A percentile compares a stretch with the other conserved stretches of the same genome.
These are phyloP conservation scores for Fregata magnificens DNA, from an alignment of 2,113 vertebrate genomes.

Conservation along the genomic window DNA sequence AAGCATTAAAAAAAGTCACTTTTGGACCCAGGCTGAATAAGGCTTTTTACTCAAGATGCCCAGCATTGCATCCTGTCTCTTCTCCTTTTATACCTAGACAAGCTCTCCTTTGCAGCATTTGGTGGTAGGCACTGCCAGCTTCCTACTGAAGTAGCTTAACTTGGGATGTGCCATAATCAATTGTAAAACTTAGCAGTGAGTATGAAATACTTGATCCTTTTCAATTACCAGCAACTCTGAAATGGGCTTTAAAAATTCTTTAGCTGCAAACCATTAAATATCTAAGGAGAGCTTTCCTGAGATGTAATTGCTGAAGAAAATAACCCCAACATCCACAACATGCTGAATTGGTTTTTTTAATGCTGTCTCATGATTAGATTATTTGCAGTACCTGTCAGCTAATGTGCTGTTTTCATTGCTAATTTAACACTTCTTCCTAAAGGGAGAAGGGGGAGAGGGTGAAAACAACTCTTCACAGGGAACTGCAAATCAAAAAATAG, in stretches of 20 bases:
- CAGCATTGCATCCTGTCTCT: constrained; percentile 37
- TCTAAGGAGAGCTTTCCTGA: background rate
- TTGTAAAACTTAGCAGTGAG: constrained; percentile 13
- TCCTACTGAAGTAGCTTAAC: background rate
- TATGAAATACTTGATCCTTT: constrained; percentile 14
- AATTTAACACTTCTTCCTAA: constrained; percentile 55
- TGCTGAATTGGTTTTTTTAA: background rate
- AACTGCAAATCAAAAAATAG: constrained; percentile 57
- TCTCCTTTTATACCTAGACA: constrained; percentile 38
- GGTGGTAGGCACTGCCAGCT: background rate
- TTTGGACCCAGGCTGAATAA: constrained; percentile 68
- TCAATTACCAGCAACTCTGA: background rate
- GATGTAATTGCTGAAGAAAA: constrained; percentile 21
- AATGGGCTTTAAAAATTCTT: constrained; percentile 3
- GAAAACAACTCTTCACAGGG: constrained; percentile 16
- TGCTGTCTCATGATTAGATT: constrained; percentile 44
- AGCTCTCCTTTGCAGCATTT: background rate
- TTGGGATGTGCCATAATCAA: constrained; percentile 37
- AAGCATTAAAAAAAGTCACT: constrained; percentile 63
- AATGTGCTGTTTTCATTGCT: constrained; percentile 38
- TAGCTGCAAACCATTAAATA: background rate
- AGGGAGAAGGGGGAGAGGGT: background rate
- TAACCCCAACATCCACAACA: background rate
- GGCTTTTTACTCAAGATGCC: constrained; percentile 63
- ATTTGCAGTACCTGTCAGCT: constrained; percentile 28